Base-by-base conservation (phyloP, 2,888 invertebrate genomes). In the Elegia similella region DNA sequence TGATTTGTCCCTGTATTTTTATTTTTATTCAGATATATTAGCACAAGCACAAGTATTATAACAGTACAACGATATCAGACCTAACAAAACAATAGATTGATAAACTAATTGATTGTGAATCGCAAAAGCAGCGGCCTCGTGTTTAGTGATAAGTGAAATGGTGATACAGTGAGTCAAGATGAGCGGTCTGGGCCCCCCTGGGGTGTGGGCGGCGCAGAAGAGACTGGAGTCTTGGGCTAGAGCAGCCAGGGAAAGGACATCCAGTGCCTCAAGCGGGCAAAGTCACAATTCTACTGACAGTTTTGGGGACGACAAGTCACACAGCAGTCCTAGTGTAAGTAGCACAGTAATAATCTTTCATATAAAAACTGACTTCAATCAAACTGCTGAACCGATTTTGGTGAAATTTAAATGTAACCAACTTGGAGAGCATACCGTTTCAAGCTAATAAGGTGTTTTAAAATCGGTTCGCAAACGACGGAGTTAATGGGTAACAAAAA, bases 201-300 rank as follows among this genome's bases (percentile, higher is more conserved):
- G 95, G 60, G 95, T 95, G 69, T 95, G 95, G 95, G 94, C 95
- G 62, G 95, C 95, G 29, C 95, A 95, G 82, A 95, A 95, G 79
- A 87, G 95, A 63, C 92, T 95, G 47, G 95, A 95, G 79, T 94
- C 95, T 7, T 95, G 95, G 95, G 95, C 95, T 1, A 88, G 94
- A 57, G 95, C 95, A 52, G 95, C 95, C 48, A 93, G 95, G 72
- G 95, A 95, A 74, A 88, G 95, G 48, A 93, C 93, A 1, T 89
- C 88, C 2, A 90, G 90, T 42, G 90, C 91, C 16, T 92, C 91
- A 71, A 93, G 92, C 69, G 92, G 92, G n/a, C 92, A 92, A 65
- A 93, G 92, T 67, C 93, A 89, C 66, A 92, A 90, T 68, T 93
- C 92, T 1, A 92, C 91, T 0, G 91, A 92, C 69, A 92, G 91